Base-by-base conservation (phyloP, 1,140 invertebrate species). In the Tachypleus tridentatus region DNA sequence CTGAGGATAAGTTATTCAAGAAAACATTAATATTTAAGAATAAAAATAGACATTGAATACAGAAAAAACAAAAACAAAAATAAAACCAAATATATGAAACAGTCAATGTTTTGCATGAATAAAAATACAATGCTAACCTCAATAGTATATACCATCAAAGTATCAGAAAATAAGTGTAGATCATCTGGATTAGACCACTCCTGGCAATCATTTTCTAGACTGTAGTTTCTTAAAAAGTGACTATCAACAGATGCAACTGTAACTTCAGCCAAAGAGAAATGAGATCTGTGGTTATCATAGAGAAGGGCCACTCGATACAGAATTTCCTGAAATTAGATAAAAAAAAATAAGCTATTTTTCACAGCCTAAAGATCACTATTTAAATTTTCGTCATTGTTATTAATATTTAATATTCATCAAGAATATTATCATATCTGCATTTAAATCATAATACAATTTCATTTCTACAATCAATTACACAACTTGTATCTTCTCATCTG, bases 211-310 rank as follows among this genome's bases (percentile, higher is more conserved):
- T 70, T 72, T 54, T 77, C 76, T 48, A 79, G 68, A 51, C 77
- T 76, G 69, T 75, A 77, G 57, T 74, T 74, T 62, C 77, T 77
- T 64, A 61, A 9, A 11, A 53, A 77, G 76, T n/a, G 10, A 11
- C 50, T 61, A 47, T n/a, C 49, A 48, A 29, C 56, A 60, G 49
- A 72, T 73, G 64, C 29, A 29, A 29, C 29, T 29, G 29, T 76
- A 49, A 79, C 67, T 72, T 74, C 80, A 64, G 81, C 82, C 4
- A 89, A 75, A 10, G 78, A 75, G 76, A 90, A 91, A 74, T 91
- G 85, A 64, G 83, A 83, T 50, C 85, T 78, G 75, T 88, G 82
- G 4, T 82, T 81, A 70, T 90, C 87, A 71, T 88, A 82, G 0
- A 88, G 76, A 3, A 92, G 75, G 4, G 85, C 85, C 47, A 90